Evolutionary conservation across 2,113 vertebrate genomes (phyloP), one percentile per base, ranked within the genome.

Genomic region (Silurus asotus): DNA sequence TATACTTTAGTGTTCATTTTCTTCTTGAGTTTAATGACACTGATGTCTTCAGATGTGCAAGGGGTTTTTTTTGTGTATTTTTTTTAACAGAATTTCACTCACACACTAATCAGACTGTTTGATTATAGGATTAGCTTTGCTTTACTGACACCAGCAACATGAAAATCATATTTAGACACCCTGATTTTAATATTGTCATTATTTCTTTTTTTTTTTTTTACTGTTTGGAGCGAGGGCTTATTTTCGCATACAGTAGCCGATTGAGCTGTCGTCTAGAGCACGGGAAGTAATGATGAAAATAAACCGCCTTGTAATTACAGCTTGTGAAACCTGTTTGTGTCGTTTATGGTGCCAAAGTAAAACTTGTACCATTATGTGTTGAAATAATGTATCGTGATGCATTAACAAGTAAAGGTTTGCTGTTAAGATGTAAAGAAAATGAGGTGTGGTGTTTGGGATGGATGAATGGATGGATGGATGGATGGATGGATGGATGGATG

Each of bases 221-320:
- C 53, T 75, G 69, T 61, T n/a, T 17, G 55, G n/a, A 70, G 65
- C 51, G 14, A 19, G 81, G 23, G 6, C 37, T 25, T 10, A 9
- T 49, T 8, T 37, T 74, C 37, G 19, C 37, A 17, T 23, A 19
- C 82, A 91, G 89, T 91, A 92, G 91, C 79, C 79, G 75, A 91
- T 93, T 91, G 90, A 90, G 92, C 77, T 90, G 90, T 90, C 48
- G 90, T 91, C 91, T 45, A 88, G 88, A 92, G 91, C 84, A 64
- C 84, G 9, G 61, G 88, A 89, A 88, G 89, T 92, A 83, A 90
- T 61, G 55, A 86, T 86, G 62, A 89, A 83, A 87, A 91, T 83
- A 15, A 90, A 74, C 87, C 89, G 89, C 91, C 91, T 88, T 79
- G 76, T 90, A 88, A 91, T 92, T 91, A 87, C 75, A 79, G 76